Conservation (phyloP, 2,113 vertebrate species). For the Notechis scutatus region DNA sequence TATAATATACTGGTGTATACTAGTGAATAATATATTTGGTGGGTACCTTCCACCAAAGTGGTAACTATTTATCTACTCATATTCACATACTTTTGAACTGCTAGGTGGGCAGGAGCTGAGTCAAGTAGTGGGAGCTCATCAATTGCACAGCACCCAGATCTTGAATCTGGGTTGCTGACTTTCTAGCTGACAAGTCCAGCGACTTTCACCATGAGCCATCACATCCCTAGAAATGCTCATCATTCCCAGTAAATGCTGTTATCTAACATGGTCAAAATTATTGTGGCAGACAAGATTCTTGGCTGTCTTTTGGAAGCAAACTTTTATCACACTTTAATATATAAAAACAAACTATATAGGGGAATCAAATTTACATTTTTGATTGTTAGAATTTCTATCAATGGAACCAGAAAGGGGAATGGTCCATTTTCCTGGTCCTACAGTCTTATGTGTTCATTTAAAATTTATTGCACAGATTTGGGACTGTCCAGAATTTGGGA, state of each 20-base stretch:
- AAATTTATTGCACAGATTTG: not conserved
- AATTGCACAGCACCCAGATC: not conserved
- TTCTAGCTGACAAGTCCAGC: not conserved
- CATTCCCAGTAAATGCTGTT: not conserved
- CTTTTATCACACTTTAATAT: constrained; percentile 18
- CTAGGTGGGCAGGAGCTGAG: not conserved
- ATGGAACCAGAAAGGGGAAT: not conserved
- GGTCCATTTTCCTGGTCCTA: not conserved
- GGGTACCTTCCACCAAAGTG: not conserved
- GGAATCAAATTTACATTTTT: not conserved
- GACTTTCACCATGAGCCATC: not conserved
- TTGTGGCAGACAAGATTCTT: not conserved
- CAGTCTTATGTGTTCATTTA: not conserved
- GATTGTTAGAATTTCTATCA: not conserved
- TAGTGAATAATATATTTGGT: too few species aligned
- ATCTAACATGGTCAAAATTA: not conserved
- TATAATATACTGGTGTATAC: not conserved
- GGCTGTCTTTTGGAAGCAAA: constrained; percentile 8
- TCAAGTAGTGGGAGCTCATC: too few species aligned
- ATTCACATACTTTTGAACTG: not conserved
- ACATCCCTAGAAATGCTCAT: not conserved
- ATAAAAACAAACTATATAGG: not conserved
- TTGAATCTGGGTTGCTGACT: not conserved
- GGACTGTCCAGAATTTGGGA: not conserved
- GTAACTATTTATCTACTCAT: not conserved